Base-by-base conservation (phyloP, 1,140 invertebrate species). In the Harpegnathos saltator region DNA sequence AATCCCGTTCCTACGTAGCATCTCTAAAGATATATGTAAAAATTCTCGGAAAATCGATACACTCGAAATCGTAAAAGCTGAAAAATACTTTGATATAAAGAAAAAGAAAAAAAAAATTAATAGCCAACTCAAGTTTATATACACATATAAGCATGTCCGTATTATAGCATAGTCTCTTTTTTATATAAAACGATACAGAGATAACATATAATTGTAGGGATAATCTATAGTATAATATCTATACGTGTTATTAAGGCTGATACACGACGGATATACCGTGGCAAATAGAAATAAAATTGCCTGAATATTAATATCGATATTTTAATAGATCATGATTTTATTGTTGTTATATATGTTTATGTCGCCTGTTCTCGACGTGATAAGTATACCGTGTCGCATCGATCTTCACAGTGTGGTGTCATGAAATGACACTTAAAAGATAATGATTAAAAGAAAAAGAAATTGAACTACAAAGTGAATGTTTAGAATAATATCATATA, bases 391-490 rank as follows among this genome's bases (percentile, higher is more conserved):
- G 58, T 65, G 38, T 44, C 38, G 38, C 38, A 7, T 44, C 26
- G 59, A n/a, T 78, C 74, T 33, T 58, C 29, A 73, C 52, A 54
- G n/a, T 54, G 62, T 52, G n/a, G n/a, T 82, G 38, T 83, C 33
- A 59, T 44, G 0, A 59, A 48, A 58, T 17, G 11, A 19, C 48
- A 26, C 19, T 75, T 71, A 50, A 72, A 52, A 38, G 52, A 66
- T 26, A 66, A 83, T n/a, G n/a, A n/a, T n/a, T n/a, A 69, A 75
- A 78, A 22, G 89, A 82, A 44, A 85, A 85, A 85, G 82, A 61
- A 82, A 90, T 92, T 89, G 87, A 92, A 91, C 92, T 93, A 91
- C 92, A 91, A 91, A 89, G 90, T 89, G 85, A 91, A 93, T 91
- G 71, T 90, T 89, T 91, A 91, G 90, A 90, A 87, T 92, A 92